Evolutionary conservation across 2,113 vertebrate genomes (phyloP), one percentile per base, ranked within the genome.

Genomic region (Periophthalmodon schlosseri): DNA sequence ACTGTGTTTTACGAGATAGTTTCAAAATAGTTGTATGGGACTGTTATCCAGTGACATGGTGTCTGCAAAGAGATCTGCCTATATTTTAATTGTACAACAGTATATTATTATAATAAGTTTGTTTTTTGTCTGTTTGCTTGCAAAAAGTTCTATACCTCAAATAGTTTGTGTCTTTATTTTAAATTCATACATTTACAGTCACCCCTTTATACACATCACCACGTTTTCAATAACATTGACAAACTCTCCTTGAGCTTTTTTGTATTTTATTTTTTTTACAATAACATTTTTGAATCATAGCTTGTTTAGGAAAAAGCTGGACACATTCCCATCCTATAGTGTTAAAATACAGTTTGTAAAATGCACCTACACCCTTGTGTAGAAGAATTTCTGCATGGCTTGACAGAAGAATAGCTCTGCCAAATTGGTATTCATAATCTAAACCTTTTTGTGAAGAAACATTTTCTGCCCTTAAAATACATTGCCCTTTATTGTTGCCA

Each of bases 401-500:
- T 20, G 18, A 44, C n/a, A 36, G 39, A 65, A 44, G 63, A 65
- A 65, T n/a, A 0, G 34, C 33, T n/a, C 18, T 9, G 34, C 34
- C 34, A 18, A 20, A 39, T 65, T 65, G 63, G 34, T 65, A 65
- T 65, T 65, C 63, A 65, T 39, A 44, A 65, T 65, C 63, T 65
- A 65, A 65, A 65, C 63, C 63, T 65, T 65, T 36, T 65, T 65
- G 34, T 21, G 33, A 65, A 65, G 63, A 65, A 44, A 39, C 63
- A 44, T 44, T 65, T 65, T n/a, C 63, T 44, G 34, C 16, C 34
- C 63, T 44, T 65, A 44, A 65, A 65, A 65, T 44, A 65, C 63
- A 44, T 65, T 39, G 63, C 63, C 34, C 63, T 65, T 65, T 65
- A 65, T 65, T 44, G 46, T 72, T 72, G 61, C 70, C 34, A 49